Percentiles rank a stretch among this genome's conserved stretches.
Evolutionary conservation across 1,140 invertebrate species (phyloP).

Genomic region (Drosophila guanche): DNA sequence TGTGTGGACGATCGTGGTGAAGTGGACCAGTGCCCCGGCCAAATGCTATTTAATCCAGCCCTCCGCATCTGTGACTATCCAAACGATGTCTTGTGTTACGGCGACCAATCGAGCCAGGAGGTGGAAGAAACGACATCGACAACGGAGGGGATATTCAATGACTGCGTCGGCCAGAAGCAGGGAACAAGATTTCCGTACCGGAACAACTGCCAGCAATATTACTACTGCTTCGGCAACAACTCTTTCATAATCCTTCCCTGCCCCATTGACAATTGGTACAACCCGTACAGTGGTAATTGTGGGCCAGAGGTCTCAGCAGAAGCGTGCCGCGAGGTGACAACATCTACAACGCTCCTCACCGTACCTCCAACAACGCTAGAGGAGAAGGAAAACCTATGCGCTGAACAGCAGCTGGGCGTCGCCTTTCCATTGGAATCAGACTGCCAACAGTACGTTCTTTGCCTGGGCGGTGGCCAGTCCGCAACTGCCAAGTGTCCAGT

Average conservation of each 20-base stretch:
- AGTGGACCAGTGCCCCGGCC: constrained; percentile 28
- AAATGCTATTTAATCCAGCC: constrained; percentile 41
- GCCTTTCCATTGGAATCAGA: constrained; percentile 37
- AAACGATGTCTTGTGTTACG: constrained; percentile 37
- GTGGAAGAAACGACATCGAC: background rate
- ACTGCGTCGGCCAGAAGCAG: constrained; percentile 15
- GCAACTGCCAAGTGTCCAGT: constrained; percentile 39
- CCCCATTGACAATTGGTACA: constrained; percentile 38
- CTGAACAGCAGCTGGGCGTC: constrained; percentile 22
- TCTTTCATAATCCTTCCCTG: constrained; percentile 39
- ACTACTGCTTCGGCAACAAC: constrained; percentile 44
- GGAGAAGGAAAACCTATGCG: constrained; percentile 21
- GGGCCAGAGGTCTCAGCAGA: constrained; percentile 28
- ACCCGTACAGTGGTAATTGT: constrained; percentile 26
- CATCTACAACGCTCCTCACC: constrained; percentile 3
- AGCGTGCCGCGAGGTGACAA: constrained; percentile 20
- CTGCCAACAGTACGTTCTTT: constrained; percentile 59
- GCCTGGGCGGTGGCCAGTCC: constrained; percentile 49
- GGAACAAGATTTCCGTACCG: constrained; percentile 25
- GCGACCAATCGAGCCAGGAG: constrained; percentile 13
- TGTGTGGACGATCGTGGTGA: constrained; percentile 28
- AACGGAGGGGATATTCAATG: background rate
- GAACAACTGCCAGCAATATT: constrained; percentile 37
- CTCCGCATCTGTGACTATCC: constrained; percentile 48
- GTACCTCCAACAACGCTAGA: background rate